phyloP scores from a whole-genome alignment of 2,888 invertebrate species.

The Habrosyne pyritoides region DNA sequence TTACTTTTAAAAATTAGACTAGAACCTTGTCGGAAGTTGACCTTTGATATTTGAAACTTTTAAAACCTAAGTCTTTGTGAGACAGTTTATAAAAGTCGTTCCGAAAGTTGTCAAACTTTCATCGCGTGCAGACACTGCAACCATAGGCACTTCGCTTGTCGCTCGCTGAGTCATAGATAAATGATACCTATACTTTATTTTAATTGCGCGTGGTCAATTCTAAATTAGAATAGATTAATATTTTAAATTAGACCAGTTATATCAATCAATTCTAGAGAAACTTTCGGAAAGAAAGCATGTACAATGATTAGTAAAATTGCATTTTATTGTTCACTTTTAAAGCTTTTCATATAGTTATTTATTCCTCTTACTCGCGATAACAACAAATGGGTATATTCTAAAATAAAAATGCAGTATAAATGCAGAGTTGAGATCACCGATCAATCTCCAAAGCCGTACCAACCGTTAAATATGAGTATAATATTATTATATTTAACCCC shows the following conservation, averaged over 20 bases:
- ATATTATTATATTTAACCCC: neutral
- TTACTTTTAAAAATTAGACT: too few relatives aligned
- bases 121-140: neutral
- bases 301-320: neutral
- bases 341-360: neutral
- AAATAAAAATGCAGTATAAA: neutral
- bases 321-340: neutral
- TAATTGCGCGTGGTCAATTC: neutral
- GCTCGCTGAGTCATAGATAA: neutral
- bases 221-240: neutral
- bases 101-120: constrained; percentile 4
- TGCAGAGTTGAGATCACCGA: neutral
- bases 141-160: neutral
- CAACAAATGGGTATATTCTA: neutral
- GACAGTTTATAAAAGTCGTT: neutral
- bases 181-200: constrained; percentile 5
- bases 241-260: too few relatives aligned
- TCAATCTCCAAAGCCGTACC: neutral
- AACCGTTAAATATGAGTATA: neutral
- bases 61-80: neutral
- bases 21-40: neutral
- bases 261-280: neutral
- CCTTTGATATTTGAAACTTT: too few relatives aligned
- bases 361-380: too few relatives aligned
- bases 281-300: neutral